Evolutionary conservation across 2,797 vertebrate species (phyloP), one percentile per base, ranked within the genome.

Genomic region (Anguilla obscura): DNA sequence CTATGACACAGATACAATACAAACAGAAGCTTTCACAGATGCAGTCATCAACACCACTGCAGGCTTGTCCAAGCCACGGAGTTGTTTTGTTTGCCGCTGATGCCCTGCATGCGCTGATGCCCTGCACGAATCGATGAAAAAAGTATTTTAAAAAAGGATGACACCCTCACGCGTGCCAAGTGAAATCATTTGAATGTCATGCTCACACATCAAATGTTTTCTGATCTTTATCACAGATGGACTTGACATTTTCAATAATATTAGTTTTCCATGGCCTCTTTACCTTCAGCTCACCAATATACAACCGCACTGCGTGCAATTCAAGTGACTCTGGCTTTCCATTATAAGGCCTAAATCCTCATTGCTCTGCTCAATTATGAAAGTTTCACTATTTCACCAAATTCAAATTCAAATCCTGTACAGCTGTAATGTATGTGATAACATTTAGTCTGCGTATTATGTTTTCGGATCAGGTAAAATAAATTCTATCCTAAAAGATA

Each of bases 1-100:
- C 86, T 82, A 88, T 88, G 90, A 90, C 90, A 92, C 85, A 86
- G 89, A 91, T 91, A 91, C 92, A 93, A 90, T 86, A 86, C 90
- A 90, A 93, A 92, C 89, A 91, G 80, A 89, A 86, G 87, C 89
- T 85, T 63, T 27, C 58, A 56, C 79, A 87, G 54, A 48, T 80
- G 89, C 76, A 90, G 89, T 88, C 89, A 87, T 82, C 82, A 30
- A 16, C 83, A 71, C 27, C 82, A n/a, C 45, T 84, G 18, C 69
- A 33, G 74, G 30, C 10, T 21, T 50, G 16, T 40, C 40, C 27
- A 36, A 74, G 6, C 69, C 69, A 74, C 30, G 4, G 30, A 7
- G 4, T 40, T 76, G n/a, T 30, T 71, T 30, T 27, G 66, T 71
- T 36, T 76, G 33, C 33, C 33, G 27, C 74, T 40, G 33, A 16